Percentiles rank a stretch among this genome's conserved stretches.
Conservation (phyloP, 2,113 vertebrate genomes). For the Bothrops jararaca region DNA sequence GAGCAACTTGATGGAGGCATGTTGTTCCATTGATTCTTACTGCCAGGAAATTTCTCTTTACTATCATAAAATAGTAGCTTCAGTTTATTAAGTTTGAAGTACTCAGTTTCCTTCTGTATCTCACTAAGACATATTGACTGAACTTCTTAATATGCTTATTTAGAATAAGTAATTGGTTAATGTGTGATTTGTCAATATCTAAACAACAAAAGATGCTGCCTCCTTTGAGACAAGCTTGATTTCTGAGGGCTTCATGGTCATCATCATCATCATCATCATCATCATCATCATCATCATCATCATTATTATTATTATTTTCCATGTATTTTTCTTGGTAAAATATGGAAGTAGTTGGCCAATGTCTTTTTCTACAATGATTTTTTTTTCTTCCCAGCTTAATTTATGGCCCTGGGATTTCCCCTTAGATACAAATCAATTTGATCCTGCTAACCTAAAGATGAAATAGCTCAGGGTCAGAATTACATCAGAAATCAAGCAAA, state of each 20-base stretch:
- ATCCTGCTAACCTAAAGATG: neutral
- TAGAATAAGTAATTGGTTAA: neutral
- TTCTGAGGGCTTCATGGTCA: neutral
- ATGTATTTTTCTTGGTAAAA: neutral
- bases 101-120: neutral
- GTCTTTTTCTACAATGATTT: neutral
- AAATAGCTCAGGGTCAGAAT: neutral
- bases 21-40: too few species aligned
- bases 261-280: too few species aligned
- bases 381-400: neutral
- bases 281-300: too few species aligned
- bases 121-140: neutral
- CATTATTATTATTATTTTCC: too few species aligned
- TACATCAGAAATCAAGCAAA: neutral
- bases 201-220: neutral
- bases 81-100: neutral
- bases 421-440: neutral
- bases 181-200: neutral
- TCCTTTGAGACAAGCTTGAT: neutral
- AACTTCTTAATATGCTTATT: neutral
- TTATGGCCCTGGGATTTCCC: neutral
- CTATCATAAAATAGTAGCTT: too few species aligned
- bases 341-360: neutral
- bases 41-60: too few species aligned
- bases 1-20: too few species aligned